Base-by-base conservation (phyloP, 2,113 vertebrate species). In the Chionodraco myersi region DNA sequence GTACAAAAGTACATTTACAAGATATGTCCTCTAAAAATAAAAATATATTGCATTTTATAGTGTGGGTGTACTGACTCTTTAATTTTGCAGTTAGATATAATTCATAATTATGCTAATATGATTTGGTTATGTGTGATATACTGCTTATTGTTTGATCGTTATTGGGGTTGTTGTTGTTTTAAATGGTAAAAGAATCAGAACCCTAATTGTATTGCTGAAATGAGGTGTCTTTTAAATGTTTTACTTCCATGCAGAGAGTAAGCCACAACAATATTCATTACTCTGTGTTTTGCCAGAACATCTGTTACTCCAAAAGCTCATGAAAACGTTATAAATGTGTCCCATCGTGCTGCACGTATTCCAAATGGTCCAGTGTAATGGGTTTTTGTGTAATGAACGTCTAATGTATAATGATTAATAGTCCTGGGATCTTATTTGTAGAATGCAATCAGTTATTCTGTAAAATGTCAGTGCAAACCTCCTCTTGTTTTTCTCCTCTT, bases 371-470 rank as follows among this genome's bases (percentile, higher is more conserved):
- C 48, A n/a, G 49, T 41, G 58, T 90, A 89, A 92, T 92, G 82
- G 82, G 72, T 91, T 89, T 86, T 8, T 86, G 87, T 77, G 59
- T 81, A 81, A 80, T 80, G 75, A 78, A 90, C 70, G 44, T 81
- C 65, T 71, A 77, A 53, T 81, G 56, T 67, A 53, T 73, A 34
- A 83, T 92, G 85, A 93, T 92, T 81, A 82, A 91, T 89, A 68
- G 82, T 83, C 75, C 54, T 47, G 11, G 64, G 47, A 53, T 87
- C 56, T 75, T 77, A 79, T 86, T 89, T 84, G 80, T 65, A 77
- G 77, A 84, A 80, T 53, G 75, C 79, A 90, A 88, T 94, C 72
- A 86, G 80, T 89, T 88, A 87, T 91, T 83, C 75, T 79, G 77
- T 78, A 85, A 86, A 65, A 72, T 47, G 77, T 77, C 85, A 23